These are phyloP conservation scores for Bradypodion ventrale DNA, from an alignment of 2,797 vertebrate genomes.

Conservation along the genomic window DNA sequence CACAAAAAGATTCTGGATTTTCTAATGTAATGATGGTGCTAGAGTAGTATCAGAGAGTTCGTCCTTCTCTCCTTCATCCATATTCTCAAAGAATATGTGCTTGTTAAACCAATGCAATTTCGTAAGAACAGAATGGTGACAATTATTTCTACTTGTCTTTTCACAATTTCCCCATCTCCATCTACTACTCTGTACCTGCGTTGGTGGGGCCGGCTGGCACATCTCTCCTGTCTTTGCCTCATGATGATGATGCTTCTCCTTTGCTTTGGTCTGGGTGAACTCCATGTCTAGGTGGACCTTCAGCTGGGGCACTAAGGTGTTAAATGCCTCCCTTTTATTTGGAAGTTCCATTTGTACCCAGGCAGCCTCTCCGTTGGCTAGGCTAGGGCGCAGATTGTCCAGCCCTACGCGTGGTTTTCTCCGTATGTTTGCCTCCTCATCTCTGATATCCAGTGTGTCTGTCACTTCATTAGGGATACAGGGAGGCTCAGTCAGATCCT, in stretches of 20 bases:
- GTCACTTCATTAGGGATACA: constrained; percentile 15
- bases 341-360: not conserved
- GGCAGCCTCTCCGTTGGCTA: not conserved
- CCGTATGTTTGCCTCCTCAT: not conserved
- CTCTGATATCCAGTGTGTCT: constrained; percentile 13
- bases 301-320: constrained; percentile 42
- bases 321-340: not conserved
- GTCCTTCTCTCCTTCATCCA: not conserved
- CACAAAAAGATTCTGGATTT: not conserved
- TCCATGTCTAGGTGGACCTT: constrained; percentile 67
- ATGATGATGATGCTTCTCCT: constrained; percentile 55
- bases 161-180: not conserved
- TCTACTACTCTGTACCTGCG: not conserved
- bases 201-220: constrained; percentile 27
- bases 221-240: constrained; percentile 61
- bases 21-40: not conserved
- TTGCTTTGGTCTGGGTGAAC: constrained; percentile 59
- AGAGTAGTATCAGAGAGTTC: not conserved
- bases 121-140: not conserved
- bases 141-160: not conserved
- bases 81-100: not conserved
- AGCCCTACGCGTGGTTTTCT: constrained; percentile 8
- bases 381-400: not conserved
- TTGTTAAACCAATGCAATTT: not conserved
- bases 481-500: constrained; percentile 29